Conservation (phyloP, 2,888 invertebrate species). For the Clostera curtula region DNA sequence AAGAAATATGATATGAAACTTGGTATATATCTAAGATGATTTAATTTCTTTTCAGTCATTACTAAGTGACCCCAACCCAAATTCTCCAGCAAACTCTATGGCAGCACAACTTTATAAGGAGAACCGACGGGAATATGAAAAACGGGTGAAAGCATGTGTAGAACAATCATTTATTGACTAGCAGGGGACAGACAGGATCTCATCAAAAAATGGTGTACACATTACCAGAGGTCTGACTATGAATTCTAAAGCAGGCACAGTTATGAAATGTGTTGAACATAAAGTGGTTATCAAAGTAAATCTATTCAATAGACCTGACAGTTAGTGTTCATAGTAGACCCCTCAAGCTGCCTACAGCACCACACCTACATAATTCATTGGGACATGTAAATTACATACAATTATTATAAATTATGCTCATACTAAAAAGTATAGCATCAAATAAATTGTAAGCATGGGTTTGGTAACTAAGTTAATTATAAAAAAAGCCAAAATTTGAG, state of each 20-base stretch:
- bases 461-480: slow-evolving; percentile 22
- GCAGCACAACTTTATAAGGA: slow-evolving; percentile 99
- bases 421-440: slow-evolving; percentile 23
- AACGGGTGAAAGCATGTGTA: slow-evolving; percentile 98
- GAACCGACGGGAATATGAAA: slow-evolving; percentile 99
- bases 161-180: slow-evolving; percentile 99
- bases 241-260: no score
- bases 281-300: no score
- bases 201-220: slow-evolving; percentile 37
- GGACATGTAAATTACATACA: slow-evolving; percentile 46
- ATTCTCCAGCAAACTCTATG: slow-evolving; percentile 99
- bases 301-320: no score
- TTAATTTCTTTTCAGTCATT: slow-evolving; percentile 86
- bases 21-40: slow-evolving; percentile 8
- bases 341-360: slow-evolving; percentile 31
- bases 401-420: slow-evolving; percentile 21
- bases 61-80: slow-evolving; percentile 99
- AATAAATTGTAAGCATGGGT: slow-evolving; percentile 27
- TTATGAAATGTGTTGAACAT: no score
- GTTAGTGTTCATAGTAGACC: no score
- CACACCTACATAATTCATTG: slow-evolving; percentile 56
- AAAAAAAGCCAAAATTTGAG: slow-evolving; percentile 24
- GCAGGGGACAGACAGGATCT: slow-evolving; percentile 46
- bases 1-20: slow-evolving; percentile 1
- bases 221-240: no score